These are phyloP conservation scores for Euthynnus affinis DNA, from an alignment of 2,797 vertebrate genomes.

Conservation along the genomic window DNA sequence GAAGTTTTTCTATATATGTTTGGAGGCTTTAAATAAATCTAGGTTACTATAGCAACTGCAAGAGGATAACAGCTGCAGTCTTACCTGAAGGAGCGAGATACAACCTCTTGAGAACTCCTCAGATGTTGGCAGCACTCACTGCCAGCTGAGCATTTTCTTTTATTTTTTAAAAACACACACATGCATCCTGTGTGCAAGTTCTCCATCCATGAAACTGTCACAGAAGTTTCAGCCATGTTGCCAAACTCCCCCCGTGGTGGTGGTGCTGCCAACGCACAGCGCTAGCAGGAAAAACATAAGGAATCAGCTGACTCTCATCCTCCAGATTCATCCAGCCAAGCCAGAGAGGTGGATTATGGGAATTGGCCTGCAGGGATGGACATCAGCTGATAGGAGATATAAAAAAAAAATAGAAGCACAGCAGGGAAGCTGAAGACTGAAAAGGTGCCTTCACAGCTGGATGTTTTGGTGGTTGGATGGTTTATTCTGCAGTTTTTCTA, in stretches of 20 bases:
- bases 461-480: background rate
- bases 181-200: background rate
- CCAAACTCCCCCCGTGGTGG: background rate
- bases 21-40: slow-evolving; percentile 1
- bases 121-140: background rate
- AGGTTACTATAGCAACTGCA: background rate
- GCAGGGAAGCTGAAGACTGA: background rate
- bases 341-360: slow-evolving; percentile 1
- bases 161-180: background rate
- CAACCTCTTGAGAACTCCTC: too few relatives aligned
- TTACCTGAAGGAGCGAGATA: background rate
- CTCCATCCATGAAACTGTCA: background rate
- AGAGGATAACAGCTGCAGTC: background rate
- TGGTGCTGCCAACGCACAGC: background rate
- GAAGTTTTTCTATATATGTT: too few relatives aligned
- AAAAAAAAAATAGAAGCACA: background rate
- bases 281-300: too few relatives aligned
- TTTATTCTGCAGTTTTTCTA: background rate
- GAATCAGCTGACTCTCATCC: background rate
- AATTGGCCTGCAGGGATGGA: background rate
- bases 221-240: background rate
- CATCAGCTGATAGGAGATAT: background rate
- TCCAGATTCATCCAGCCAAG: background rate
- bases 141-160: background rate
- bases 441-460: background rate